These are phyloP conservation scores for Drosophila peninsularis DNA, from an alignment of 2,888 invertebrate species.

Conservation along the genomic window DNA sequence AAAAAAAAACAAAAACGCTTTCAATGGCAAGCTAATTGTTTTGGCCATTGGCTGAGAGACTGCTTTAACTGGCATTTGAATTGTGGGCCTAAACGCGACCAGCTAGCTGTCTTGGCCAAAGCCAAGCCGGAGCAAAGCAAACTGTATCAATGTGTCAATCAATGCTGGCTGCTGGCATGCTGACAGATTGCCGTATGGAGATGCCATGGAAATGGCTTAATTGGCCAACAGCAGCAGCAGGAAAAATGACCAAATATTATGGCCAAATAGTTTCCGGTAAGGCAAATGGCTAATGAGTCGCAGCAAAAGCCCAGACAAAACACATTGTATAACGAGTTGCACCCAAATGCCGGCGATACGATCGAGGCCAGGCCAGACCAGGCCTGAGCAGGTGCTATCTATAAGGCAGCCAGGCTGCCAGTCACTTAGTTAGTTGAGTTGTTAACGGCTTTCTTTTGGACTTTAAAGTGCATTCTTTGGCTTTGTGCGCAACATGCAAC, in stretches of 20 bases:
- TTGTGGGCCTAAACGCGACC: constrained; percentile 59
- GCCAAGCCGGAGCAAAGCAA: constrained; percentile 38
- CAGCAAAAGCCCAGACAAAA: constrained; percentile 36
- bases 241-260: constrained; percentile 70
- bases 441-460: constrained; percentile 38
- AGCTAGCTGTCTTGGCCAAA: constrained; percentile 36
- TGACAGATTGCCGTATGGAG: constrained; percentile 58
- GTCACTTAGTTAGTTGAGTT: constrained; percentile 20
- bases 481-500: constrained; percentile 13
- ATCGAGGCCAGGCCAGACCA: constrained; percentile 18
- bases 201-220: constrained; percentile 58
- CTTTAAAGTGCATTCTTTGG: constrained; percentile 78
- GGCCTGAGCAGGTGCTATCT: constrained; percentile 11
- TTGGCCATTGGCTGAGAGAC: constrained; percentile 30
- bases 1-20: constrained; percentile 26
- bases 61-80: constrained; percentile 55
- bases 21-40: constrained; percentile 56
- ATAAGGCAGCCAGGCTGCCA: constrained; percentile 10
- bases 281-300: constrained; percentile 76
- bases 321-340: constrained; percentile 43
- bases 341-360: constrained; percentile 15
- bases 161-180: constrained; percentile 34
- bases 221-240: constrained; percentile 58
- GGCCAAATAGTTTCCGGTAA: constrained; percentile 78
- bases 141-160: constrained; percentile 77